These are phyloP conservation scores for Thermophis baileyi DNA, from an alignment of 2,113 vertebrate genomes.

Conservation along the genomic window DNA sequence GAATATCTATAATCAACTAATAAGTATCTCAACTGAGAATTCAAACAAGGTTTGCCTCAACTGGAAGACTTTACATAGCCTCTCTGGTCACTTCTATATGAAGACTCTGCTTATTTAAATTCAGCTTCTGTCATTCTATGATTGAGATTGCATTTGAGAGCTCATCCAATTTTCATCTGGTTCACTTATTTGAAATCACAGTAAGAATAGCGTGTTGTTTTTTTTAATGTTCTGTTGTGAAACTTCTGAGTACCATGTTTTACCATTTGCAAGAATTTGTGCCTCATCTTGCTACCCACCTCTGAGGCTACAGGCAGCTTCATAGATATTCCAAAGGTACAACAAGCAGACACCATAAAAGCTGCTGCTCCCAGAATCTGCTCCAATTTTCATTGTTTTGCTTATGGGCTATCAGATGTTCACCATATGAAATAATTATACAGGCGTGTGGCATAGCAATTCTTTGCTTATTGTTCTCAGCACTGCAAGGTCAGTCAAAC, in stretches of 20 bases:
- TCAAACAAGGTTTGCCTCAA: constrained; percentile 2
- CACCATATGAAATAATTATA: neutral
- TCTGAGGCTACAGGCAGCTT: neutral
- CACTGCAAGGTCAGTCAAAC: neutral
- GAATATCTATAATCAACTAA: neutral
- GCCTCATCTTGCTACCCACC: neutral
- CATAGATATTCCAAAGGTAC: neutral
- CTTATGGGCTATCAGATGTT: neutral
- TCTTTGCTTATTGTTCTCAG: neutral
- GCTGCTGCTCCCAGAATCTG: neutral
- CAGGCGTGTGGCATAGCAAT: neutral
- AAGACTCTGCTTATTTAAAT: neutral
- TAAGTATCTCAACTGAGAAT: constrained; percentile 20
- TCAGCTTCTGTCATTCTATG: neutral
- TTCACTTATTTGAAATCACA: neutral
- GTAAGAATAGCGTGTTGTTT: neutral
- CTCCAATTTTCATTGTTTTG: neutral
- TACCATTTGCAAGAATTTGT: neutral
- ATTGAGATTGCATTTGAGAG: neutral
- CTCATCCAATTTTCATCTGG: neutral
- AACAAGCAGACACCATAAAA: neutral
- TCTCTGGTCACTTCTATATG: neutral
- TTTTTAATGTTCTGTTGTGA: neutral
- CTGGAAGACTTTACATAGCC: constrained; percentile 1
- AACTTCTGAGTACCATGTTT: neutral